These are phyloP conservation scores for Grus americana DNA, from an alignment of 2,113 vertebrate species.

Conservation along the genomic window DNA sequence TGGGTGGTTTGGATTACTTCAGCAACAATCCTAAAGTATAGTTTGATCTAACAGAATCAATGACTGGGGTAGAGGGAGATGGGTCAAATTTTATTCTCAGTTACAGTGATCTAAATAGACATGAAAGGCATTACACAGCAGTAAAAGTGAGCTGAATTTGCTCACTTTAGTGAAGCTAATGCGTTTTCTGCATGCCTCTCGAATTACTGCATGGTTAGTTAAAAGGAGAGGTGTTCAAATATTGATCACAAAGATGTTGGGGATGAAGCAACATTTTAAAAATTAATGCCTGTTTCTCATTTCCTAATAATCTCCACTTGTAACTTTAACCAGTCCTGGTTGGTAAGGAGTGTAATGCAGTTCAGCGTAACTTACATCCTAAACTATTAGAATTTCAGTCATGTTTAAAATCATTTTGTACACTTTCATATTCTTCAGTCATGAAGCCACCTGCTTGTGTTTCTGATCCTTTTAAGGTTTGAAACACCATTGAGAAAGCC, in stretches of 20 bases:
- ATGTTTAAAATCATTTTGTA: not conserved
- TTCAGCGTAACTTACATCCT: not conserved
- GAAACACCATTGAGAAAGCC: not conserved
- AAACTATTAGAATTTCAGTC: not conserved
- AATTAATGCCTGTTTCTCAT: constrained; percentile 24
- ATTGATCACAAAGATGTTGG: constrained; percentile 13
- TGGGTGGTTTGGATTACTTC: not conserved
- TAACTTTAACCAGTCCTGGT: not conserved
- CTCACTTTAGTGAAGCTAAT: constrained; percentile 11
- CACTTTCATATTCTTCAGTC: not conserved
- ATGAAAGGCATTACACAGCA: not conserved
- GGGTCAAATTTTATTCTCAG: not conserved
- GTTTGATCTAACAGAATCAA: not conserved
- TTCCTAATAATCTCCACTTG: not conserved
- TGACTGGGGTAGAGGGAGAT: not conserved
- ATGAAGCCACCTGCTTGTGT: not conserved
- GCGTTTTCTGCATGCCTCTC: not conserved
- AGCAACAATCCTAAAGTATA: not conserved
- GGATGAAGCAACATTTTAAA: constrained; percentile 34
- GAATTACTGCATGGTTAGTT: not conserved
- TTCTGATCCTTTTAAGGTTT: not conserved
- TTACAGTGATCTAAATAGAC: not conserved
- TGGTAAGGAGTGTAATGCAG: not conserved
- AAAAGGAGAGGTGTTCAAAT: constrained; percentile 31
- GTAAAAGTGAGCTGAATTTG: not conserved